Base-by-base conservation (phyloP, 1,140 invertebrate genomes). In the Bicyclus anynana region DNA sequence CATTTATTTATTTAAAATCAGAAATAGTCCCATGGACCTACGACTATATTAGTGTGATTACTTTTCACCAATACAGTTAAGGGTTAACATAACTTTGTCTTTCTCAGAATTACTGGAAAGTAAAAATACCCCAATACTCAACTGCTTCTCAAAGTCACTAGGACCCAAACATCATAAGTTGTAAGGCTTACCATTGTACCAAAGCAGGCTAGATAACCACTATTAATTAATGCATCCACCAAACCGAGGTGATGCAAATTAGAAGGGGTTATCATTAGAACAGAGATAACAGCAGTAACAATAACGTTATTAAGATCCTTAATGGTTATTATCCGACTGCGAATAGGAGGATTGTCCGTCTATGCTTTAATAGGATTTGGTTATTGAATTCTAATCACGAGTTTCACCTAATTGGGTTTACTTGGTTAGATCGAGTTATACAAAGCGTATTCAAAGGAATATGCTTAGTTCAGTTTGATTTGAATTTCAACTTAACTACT, bases 301-400 rank as follows among this genome's bases (percentile, higher is more conserved):
- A 14, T 40, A 40, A 40, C 37, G 16, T 40, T 40, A 9, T 17
- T 17, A 16, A 16, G 37, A 40, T 14, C 37, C 14, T 5, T 40
- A 40, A 40, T 14, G 37, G 16, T 40, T 40, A 40, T 40, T 40
- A 40, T 40, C 37, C 16, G 37, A 40, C 37, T 5, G 12, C 37
- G 37, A 40, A 33, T 40, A 16, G 37, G 37, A 40, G 14, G 37
- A 40, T 40, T 16, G 37, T 40, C 12, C n/a, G 16, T 9, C 37
- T 17, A 7, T 9, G 37, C 37, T 40, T 10, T 14, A 40, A 40
- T 40, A 40, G 37, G 37, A 40, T 40, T 40, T 40, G 37, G 37
- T 40, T 40, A 40, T 40, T 40, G 37, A 40, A 40, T 40, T 40
- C 37, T 17, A 40, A 40, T 40, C 37, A 40, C 37, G 37, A 40